Evolutionary conservation across 1,140 invertebrate genomes (phyloP), one percentile per base, ranked within the genome.

Genomic region (Heliconius nattereri): DNA sequence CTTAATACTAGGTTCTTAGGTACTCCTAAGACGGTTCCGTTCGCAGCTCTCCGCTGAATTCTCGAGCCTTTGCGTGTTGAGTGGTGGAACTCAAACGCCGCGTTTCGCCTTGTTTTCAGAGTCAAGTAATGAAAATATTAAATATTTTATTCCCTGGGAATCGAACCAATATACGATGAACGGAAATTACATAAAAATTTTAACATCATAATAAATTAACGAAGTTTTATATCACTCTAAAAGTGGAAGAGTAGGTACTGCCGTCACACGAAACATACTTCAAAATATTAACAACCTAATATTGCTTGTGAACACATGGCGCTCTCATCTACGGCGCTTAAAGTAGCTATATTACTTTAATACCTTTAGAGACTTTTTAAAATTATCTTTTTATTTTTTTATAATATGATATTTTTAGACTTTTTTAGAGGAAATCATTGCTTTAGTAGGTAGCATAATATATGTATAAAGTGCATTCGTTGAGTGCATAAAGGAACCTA

Each of bases 211-310:
- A 57, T 11, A 57, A 66, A 29, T 66, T 66, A 26, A 66, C 23
- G 57, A 16, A 29, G 29, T 66, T 66, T 66, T 66, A 66, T 29
- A 23, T 66, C 57, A 66, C 23, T 9, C 8, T 66, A 26, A 66
- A 66, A 66, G 23, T 16, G 23, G 23, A 23, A 23, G 57, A 66
- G 23, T 23, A 66, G 11, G 40, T 45, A 3, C 23, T 26, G 60
- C 0, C 60, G 60, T 66, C 29, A 29, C 23, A 66, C 2, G 60
- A 26, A 66, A 66, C 13, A 26, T 26, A 23, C 60, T 29, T 66
- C 60, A 26, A 29, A 66, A 66, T 66, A 66, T 16, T 66, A 66
- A 66, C 60, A 66, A 66, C 60, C 60, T 66, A 66, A 66, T 66
- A 66, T 66, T 66, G 60, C 60, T 66, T 5, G 60, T 66, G n/a